These are phyloP conservation scores for Aethina tumida DNA, from an alignment of 1,140 invertebrate species.

Conservation along the genomic window DNA sequence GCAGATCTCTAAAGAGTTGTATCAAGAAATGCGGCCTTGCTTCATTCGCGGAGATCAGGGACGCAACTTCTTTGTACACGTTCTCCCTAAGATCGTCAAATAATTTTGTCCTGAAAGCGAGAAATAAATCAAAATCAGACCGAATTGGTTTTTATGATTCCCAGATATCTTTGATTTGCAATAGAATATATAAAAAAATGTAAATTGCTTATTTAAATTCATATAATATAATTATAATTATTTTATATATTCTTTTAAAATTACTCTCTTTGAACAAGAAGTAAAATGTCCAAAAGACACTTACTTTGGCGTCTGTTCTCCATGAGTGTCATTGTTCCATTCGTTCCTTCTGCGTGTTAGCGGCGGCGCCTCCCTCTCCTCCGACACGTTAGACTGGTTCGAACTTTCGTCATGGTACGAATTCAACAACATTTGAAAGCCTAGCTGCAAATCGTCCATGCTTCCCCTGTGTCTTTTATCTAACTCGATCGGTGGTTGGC, in stretches of 20 bases:
- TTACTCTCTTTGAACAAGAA: too few relatives aligned
- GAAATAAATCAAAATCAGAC: background rate
- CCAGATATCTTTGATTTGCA: too few relatives aligned
- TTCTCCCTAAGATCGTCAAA: conserved; percentile 55
- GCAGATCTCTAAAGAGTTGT: conserved; percentile 54
- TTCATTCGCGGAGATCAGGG: conserved; percentile 58
- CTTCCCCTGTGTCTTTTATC: background rate
- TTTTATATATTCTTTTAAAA: too few relatives aligned
- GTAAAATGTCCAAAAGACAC: too few relatives aligned
- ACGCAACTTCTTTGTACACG: conserved; percentile 59
- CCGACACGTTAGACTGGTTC: conserved; percentile 15
- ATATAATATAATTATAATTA: background rate
- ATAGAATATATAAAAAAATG: conserved; percentile 5
- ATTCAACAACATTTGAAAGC: conserved; percentile 4
- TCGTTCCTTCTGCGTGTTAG: conserved; percentile 18
- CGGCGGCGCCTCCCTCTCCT: conserved; percentile 14
- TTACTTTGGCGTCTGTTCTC: conserved; percentile 18
- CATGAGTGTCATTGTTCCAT: conserved; percentile 17
- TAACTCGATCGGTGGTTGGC: background rate
- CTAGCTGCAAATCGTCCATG: background rate
- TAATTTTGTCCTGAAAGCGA: conserved; percentile 44
- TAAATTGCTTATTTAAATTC: background rate
- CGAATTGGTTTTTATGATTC: conserved; percentile 2
- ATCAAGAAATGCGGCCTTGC: conserved; percentile 56
- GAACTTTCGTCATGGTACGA: conserved; percentile 8